Evolutionary conservation across 2,888 invertebrate genomes (phyloP), one percentile per base, ranked within the genome.

Genomic region (Drosophila paramelanica): DNA sequence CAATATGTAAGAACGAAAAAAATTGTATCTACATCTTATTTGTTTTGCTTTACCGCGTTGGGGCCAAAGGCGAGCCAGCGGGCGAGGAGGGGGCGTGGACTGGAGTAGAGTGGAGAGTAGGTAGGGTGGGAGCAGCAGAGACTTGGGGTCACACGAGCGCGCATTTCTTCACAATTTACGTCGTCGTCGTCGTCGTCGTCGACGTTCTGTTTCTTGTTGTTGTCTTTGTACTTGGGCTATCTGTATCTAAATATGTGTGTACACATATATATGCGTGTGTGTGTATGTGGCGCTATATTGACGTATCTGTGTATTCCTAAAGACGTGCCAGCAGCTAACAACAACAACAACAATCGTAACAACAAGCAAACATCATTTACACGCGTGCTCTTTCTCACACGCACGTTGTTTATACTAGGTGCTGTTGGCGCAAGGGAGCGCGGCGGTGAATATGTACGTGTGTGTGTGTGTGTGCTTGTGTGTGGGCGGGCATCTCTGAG

Each of bases 1-100:
- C 31, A 31, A 62, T 47, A 49, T 62, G 74, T 66, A 75, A 67
- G 67, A 88, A 84, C 65, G 69, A 46, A 75, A 88, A 89, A 90
- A 87, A 82, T 67, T 90, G 90, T 90, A 91, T 90, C 90, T 90
- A 91, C 82, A 89, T 91, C 85, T 89, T 79, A 81, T 89, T 90
- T 84, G 75, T 80, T 79, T 75, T 79, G 78, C 81, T 77, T 81
- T 74, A 65, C 53, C 55, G 59, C 57, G 64, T 61, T 47, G 59
- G 43, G 59, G 57, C 58, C 45, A 38, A 45, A 27, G 45, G 31
- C 23, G 13, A 51, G 45, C 38, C 17, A 39, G 33, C 33, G 39
- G 23, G 33, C 20, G 36, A 43, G 11, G 13, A 17, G 10, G 14
- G 56, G 38, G 11, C 11, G 14, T 25, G 46, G 13, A 25, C 8